These are phyloP conservation scores for Zaprionus gabonicus DNA, from an alignment of 1,140 invertebrate genomes.

Conservation along the genomic window DNA sequence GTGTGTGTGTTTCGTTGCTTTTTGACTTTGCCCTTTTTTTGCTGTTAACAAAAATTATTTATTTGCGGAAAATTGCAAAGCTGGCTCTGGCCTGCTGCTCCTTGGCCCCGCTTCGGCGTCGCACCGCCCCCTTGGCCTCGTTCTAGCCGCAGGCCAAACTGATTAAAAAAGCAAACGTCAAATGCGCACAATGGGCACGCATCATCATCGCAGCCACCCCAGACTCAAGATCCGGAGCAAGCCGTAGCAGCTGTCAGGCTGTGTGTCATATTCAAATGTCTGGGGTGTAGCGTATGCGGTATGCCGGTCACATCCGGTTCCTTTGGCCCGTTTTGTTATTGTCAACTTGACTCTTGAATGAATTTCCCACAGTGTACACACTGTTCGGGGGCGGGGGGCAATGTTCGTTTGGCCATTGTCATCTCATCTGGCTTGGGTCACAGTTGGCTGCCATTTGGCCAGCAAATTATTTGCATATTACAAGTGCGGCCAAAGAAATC, in stretches of 20 bases:
- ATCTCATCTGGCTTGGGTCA: slow-evolving; percentile 65
- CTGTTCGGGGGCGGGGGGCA: neutral
- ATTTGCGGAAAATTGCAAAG: slow-evolving; percentile 78
- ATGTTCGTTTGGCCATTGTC: slow-evolving; percentile 60
- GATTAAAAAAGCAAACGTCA: slow-evolving; percentile 85
- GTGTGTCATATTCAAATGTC: slow-evolving; percentile 74
- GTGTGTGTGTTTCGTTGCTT: slow-evolving; percentile 43
- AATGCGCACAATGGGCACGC: slow-evolving; percentile 76
- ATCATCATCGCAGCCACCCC: slow-evolving; percentile 59
- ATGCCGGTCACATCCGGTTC: slow-evolving; percentile 45
- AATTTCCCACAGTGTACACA: slow-evolving; percentile 41
- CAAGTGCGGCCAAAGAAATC: slow-evolving; percentile 45
- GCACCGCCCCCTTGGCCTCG: slow-evolving; percentile 24
- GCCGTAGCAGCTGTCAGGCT: slow-evolving; percentile 78
- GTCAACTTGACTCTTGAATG: slow-evolving; percentile 80
- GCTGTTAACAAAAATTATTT: slow-evolving; percentile 73
- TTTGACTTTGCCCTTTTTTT: slow-evolving; percentile 61
- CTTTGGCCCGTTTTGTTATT: slow-evolving; percentile 55
- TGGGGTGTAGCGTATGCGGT: slow-evolving; percentile 14
- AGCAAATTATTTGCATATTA: slow-evolving; percentile 83
- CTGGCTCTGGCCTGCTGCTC: slow-evolving; percentile 1
- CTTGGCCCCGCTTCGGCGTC: slow-evolving; percentile 21
- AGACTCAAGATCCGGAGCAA: slow-evolving; percentile 7
- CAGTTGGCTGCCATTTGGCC: slow-evolving; percentile 80
- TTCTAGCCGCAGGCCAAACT: slow-evolving; percentile 78